phyloP scores from a whole-genome alignment of 2,113 vertebrate genomes.

The Urocolius indicus region DNA sequence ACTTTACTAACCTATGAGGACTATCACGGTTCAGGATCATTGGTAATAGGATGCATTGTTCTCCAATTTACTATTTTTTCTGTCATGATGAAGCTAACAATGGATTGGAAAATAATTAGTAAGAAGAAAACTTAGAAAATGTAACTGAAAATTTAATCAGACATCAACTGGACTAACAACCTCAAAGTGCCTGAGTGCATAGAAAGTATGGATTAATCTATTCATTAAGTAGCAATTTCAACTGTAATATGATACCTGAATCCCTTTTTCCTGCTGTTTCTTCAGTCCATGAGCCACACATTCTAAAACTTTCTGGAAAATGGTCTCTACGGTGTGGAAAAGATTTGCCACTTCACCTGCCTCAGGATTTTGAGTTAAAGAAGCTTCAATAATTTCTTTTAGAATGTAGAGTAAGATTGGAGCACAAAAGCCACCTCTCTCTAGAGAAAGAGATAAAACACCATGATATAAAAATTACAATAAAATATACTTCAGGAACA shows the following conservation, averaged over 20 bases:
- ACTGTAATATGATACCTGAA: constrained; percentile 75
- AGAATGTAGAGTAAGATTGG: constrained; percentile 82
- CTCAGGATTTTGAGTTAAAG: constrained; percentile 51
- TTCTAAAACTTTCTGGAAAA: constrained; percentile 91
- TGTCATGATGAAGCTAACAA: neutral
- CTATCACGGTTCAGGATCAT: neutral
- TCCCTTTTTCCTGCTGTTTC: constrained; percentile 82
- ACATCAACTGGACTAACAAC: neutral
- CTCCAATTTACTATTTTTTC: neutral
- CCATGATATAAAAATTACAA: neutral
- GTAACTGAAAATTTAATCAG: neutral
- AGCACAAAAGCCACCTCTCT: constrained; percentile 80
- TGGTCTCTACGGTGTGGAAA: constrained; percentile 79
- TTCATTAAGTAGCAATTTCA: neutral
- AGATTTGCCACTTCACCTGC: constrained; percentile 66
- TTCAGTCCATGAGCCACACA: constrained; percentile 77
- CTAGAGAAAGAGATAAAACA: constrained; percentile 72
- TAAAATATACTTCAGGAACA: neutral
- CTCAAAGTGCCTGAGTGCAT: neutral
- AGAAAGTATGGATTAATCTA: neutral
- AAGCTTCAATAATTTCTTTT: constrained; percentile 82
- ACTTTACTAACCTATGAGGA: neutral
- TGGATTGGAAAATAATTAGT: neutral
- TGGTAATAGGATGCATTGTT: neutral
- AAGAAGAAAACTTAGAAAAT: neutral